phyloP scores from a whole-genome alignment of 2,888 invertebrate genomes.

The Kuschelorhynchus macadamiae region DNA sequence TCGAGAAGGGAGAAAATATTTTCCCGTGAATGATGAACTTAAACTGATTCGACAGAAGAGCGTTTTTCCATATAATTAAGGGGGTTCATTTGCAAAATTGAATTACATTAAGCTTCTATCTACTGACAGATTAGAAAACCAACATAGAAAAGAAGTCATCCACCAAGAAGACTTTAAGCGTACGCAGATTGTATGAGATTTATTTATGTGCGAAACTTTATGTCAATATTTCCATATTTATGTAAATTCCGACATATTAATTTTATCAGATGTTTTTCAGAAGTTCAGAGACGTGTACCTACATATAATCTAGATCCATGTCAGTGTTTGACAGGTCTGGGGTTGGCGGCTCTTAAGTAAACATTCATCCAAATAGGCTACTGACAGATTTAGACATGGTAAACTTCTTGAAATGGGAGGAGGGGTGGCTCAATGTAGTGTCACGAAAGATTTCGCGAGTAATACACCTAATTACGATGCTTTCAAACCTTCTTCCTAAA shows the following conservation, averaged over 20 bases:
- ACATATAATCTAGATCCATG: conserved; percentile 8
- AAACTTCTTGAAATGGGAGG: conserved; percentile 28
- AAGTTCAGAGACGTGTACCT: conserved; percentile 4
- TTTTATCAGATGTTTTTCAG: conserved; percentile 12
- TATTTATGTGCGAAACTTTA: conserved; percentile 9
- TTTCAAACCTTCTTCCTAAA: conserved; percentile 4
- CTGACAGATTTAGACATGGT: conserved; percentile 38
- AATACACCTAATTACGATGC: conserved; percentile 11
- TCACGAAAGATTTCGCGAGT: conserved; percentile 7
- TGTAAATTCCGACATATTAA: conserved; percentile 5
- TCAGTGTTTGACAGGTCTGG: conserved; percentile 9
- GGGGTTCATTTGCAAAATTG: neutral
- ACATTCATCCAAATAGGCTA: conserved; percentile 26
- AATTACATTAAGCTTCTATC: conserved; percentile 5
- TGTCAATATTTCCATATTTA: conserved; percentile 1
- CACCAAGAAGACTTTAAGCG: conserved; percentile 3
- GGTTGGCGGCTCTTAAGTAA: conserved; percentile 17
- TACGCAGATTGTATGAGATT: neutral
- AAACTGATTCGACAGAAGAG: neutral
- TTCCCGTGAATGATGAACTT: neutral
- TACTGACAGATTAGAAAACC: neutral
- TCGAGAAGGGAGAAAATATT: too few relatives aligned
- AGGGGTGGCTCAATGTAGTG: conserved; percentile 22
- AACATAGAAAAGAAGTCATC: conserved; percentile 9
- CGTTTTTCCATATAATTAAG: neutral